Conservation (phyloP, 2,797 vertebrate species). For the Clarias laeviceps region DNA sequence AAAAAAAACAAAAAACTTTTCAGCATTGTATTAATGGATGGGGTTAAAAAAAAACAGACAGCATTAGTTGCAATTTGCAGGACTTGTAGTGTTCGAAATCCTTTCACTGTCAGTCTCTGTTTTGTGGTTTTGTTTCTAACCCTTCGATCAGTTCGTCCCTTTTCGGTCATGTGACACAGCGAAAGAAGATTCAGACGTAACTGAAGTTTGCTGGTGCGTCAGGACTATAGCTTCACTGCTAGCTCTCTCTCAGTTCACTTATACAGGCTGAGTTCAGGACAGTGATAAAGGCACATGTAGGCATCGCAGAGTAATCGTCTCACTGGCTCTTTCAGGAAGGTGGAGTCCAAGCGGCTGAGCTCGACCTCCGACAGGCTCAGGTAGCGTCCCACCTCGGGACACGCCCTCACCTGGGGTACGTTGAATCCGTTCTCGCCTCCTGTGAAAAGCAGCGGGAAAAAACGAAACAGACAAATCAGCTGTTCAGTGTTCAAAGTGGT, state of each 20-base stretch:
- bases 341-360: slow-evolving; percentile 70
- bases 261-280: slow-evolving; percentile 81
- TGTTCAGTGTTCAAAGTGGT: neutral
- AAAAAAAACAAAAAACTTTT: too few relatives aligned
- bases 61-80: neutral
- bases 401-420: slow-evolving; percentile 77
- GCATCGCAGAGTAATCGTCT: slow-evolving; percentile 82
- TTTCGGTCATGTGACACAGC: neutral
- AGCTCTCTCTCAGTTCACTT: slow-evolving; percentile 67
- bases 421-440: slow-evolving; percentile 87
- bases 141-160: neutral
- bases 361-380: slow-evolving; percentile 75
- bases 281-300: slow-evolving; percentile 87
- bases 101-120: neutral
- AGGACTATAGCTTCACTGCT: neutral
- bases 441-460: slow-evolving; percentile 49
- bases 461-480: neutral
- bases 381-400: slow-evolving; percentile 81
- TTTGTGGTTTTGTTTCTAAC: neutral
- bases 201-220: neutral
- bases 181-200: neutral
- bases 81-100: neutral
- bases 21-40: neutral
- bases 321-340: slow-evolving; percentile 66
- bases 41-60: neutral